Conservation (phyloP, 2,888 invertebrate species). For the Helleia helle region DNA sequence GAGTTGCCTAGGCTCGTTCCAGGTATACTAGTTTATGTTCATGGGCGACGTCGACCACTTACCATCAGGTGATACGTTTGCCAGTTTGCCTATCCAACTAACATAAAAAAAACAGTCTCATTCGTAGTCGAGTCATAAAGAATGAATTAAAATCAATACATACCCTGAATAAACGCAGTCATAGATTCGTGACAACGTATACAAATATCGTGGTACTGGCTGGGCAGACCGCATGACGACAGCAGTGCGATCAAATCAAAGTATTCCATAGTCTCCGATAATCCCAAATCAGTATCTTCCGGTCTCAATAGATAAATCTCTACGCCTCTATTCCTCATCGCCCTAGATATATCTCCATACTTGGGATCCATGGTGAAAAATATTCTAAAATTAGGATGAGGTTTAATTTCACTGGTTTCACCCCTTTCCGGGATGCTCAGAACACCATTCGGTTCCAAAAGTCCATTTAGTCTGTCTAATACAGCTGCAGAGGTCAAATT, state of each 20-base stretch:
- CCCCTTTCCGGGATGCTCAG: constrained; percentile 94
- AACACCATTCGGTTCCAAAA: constrained; percentile 94
- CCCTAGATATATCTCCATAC: constrained; percentile 96
- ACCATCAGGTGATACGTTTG: no score
- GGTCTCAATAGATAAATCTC: constrained; percentile 79
- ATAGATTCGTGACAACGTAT: constrained; percentile 53
- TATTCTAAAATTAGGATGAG: constrained; percentile 93
- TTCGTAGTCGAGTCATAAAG: no score
- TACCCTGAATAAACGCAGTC: constrained; percentile 62
- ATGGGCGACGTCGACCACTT: no score
- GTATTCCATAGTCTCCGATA: constrained; percentile 47
- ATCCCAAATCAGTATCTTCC: constrained; percentile 39
- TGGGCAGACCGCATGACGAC: constrained; percentile 50
- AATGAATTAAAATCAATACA: constrained; percentile 15
- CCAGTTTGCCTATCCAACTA: no score
- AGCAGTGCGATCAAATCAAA: constrained; percentile 59
- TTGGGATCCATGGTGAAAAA: constrained; percentile 96
- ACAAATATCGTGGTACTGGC: constrained; percentile 43
- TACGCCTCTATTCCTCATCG: constrained; percentile 98
- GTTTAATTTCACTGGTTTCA: constrained; percentile 83
- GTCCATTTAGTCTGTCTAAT: constrained; percentile 94
- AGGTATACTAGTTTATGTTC: no score
- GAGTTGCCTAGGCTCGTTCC: no score
- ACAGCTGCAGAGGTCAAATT: constrained; percentile 98
- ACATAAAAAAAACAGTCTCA: no score